Evolutionary conservation across 1,140 invertebrate genomes (phyloP).

Genomic region (Atta colombica): DNA sequence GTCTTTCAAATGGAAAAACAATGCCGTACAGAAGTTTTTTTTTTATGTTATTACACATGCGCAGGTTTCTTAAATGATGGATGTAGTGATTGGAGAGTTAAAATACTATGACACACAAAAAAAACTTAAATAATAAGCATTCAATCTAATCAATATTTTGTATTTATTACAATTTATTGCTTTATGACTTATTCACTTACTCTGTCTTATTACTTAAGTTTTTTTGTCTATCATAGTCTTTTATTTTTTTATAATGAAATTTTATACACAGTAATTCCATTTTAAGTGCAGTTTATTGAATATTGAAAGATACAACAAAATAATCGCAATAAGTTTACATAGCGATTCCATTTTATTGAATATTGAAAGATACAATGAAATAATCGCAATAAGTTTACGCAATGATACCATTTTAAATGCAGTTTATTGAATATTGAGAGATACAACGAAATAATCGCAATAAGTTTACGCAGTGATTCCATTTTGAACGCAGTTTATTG

Average conservation of each 20-base stretch:
- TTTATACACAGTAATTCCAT: background rate
- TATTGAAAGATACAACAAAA: slow-evolving; percentile 20
- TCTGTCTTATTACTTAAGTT: too few species aligned
- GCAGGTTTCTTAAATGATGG: background rate
- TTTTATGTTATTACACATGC: background rate
- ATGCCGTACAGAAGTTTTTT: slow-evolving; percentile 3
- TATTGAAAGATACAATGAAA: slow-evolving; percentile 20
- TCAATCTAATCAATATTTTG: too few species aligned
- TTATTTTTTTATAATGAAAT: too few species aligned
- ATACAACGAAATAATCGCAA: too few species aligned
- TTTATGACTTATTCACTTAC: too few species aligned
- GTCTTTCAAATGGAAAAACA: slow-evolving; percentile 32
- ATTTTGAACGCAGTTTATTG: slow-evolving; percentile 44
- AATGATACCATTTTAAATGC: background rate
- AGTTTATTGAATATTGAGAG: slow-evolving; percentile 73
- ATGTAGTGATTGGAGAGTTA: background rate
- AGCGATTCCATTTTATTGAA: slow-evolving; percentile 67
- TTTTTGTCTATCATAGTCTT: too few species aligned
- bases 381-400: too few species aligned
- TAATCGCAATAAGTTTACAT: too few species aligned
- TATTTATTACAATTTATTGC: too few species aligned
- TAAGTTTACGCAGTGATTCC: background rate
- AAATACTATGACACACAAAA: too few species aligned
- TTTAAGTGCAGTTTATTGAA: slow-evolving; percentile 72
- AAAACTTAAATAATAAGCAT: too few species aligned